Evolutionary conservation across 2,888 invertebrate species (phyloP), one percentile per base, ranked within the genome.

Genomic region (Dicroscelio sp.): DNA sequence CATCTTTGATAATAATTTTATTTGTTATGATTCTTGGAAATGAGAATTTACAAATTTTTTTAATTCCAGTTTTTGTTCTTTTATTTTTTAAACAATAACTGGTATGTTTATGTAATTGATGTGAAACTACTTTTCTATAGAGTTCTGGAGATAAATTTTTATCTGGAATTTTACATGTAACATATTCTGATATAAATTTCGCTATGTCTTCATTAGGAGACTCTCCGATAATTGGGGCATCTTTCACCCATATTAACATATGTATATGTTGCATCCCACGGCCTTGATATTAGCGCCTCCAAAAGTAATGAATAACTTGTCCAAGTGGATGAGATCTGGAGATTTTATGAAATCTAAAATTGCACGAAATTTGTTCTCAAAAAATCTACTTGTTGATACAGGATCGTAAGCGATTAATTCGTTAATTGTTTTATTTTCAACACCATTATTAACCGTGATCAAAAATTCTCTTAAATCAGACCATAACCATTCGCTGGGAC

Each of bases 21-120:
- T 92, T 80, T 14, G 90, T 93, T 25, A 91, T 63, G 30, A 91
- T 78, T 69, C 92, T 85, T 0, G 93, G 92, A 89, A 94, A 94
- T 35, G 33, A 30, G 20, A 63, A 63, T 31, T 31, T 14, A 63
- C 63, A 63, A 31, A 3, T 31, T 20, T 31, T 30, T 31, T 31
- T 4, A 17, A 63, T 5, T 63, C 17, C 30, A 31, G 12, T 17
- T 63, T 58, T 58, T 17, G 58, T 58, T 58, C 25, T 58, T 58
- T 63, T 76, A 35, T 60, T 76, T 60, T 38, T 58, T 38, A 58
- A 38, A 33, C 95, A 96, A 84, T 96, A 96, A 52, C 31, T 88
- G 75, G 95, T 96, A 80, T 95, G 94, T 23, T 93, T 90, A 84
- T 96, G 95, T 10, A 35, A 88, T 83, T 96, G 95, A 92, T 95